A percentile compares a stretch with the other conserved stretches of the same genome.
Evolutionary conservation across 2,888 invertebrate species (phyloP).

Genomic region (Amiota minor): DNA sequence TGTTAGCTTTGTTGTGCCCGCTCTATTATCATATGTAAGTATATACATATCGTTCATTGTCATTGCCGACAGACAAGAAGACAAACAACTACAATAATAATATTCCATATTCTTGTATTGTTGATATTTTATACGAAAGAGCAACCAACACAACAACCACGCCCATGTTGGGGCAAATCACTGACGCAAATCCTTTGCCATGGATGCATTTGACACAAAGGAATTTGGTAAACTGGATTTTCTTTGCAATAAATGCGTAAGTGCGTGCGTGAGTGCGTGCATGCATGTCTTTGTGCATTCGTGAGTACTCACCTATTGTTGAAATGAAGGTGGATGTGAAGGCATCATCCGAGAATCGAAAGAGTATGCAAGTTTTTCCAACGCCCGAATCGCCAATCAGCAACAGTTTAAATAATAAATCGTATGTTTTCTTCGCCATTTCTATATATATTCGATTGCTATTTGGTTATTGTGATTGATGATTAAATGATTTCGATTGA

Average conservation of each 20-base stretch:
- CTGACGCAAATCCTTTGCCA: conserved; percentile 2
- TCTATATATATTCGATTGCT: conserved; percentile 47
- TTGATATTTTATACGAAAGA: too few species aligned
- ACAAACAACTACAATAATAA: neutral
- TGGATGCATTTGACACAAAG: neutral
- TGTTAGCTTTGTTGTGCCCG: neutral
- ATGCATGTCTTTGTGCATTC: too few species aligned
- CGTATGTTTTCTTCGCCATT: conserved; percentile 97
- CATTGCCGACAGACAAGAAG: neutral
- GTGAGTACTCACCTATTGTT: conserved; percentile 85
- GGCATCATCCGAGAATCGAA: conserved; percentile 95
- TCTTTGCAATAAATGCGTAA: neutral
- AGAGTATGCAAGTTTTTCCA: conserved; percentile 94
- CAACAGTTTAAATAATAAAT: conserved; percentile 91
- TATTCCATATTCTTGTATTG: too few species aligned
- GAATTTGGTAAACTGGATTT: conserved; percentile 12
- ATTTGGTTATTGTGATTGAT: too few species aligned
- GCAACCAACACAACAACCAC: neutral
- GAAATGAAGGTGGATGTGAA: conserved; percentile 96
- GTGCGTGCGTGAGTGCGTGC: neutral
- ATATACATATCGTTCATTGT: neutral
- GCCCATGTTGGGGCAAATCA: conserved; percentile 14
- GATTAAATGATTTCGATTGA: too few species aligned
- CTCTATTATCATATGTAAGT: neutral
- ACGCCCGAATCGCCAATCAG: conserved; percentile 95